Evolutionary conservation across 2,888 invertebrate species (phyloP), one percentile per base, ranked within the genome.

Genomic region (Ligdia adustata): DNA sequence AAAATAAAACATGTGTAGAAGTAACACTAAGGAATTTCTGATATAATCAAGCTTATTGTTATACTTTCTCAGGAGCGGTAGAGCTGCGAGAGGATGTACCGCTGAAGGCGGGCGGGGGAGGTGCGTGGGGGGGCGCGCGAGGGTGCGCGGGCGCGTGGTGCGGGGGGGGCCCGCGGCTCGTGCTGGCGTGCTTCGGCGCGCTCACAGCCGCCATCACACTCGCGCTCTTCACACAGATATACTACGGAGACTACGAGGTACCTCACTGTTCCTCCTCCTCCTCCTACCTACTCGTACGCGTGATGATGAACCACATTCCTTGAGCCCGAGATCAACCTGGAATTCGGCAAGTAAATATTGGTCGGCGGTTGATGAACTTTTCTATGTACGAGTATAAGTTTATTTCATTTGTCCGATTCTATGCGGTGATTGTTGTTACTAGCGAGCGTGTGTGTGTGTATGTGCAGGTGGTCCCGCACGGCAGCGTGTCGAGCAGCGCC

Each of bases 201-300:
- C 91, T 96, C 60, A 91, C 94, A 11, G 75, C 91, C 43, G 92
- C 93, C 56, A 92, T 96, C 62, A 94, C 95, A 9, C 76, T 94
- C 29, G 95, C 95, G 24, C 89, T 96, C 37, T 87, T 94, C 51
- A 83, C 94, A 33, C 95, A 95, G 75, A 93, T 96, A 61, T 92
- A 94, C 77, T 93, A 93, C 68, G 94, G 95, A 2, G 93, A 94
- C 68, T 93, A 93, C 67, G 93, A 95, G 92, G 95, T 94, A 70
- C 26, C n/a, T n/a, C n/a, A n/a, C n/a, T n/a, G 16, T 16, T 3
- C 16, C 16, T 4, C 16, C 3, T n/a, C n/a, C n/a, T n/a, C n/a
- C n/a, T n/a, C n/a, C n/a, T n/a, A n/a, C n/a, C n/a, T n/a, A n/a
- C n/a, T n/a, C n/a, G n/a, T n/a, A n/a, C n/a, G n/a, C n/a, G n/a